Conservation (phyloP, 2,113 vertebrate species). For the Centropus bengalensis region DNA sequence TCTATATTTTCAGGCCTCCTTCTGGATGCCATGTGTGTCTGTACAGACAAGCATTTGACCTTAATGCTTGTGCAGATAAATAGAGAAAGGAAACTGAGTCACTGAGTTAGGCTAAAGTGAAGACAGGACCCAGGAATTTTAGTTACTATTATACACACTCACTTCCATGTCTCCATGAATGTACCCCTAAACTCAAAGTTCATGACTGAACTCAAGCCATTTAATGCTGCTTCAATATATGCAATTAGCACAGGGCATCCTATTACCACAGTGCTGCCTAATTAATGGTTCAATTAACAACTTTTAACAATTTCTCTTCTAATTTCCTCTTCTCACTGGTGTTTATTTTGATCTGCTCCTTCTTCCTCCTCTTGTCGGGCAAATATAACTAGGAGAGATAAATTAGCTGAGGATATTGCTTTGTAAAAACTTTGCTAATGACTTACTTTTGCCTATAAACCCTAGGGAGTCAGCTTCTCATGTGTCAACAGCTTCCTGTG, state of each 20-base stretch:
- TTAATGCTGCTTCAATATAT: conserved; percentile 26
- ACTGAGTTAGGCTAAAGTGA: background rate
- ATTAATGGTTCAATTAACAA: conserved; percentile 70
- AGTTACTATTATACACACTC: background rate
- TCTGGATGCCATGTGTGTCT: fast-evolving
- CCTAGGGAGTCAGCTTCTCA: background rate
- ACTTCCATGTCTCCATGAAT: background rate
- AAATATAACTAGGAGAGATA: conserved; percentile 40
- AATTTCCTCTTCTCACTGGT: conserved; percentile 58
- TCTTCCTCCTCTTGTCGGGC: conserved; percentile 34
- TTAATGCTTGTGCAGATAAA: background rate
- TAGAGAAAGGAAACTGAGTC: background rate
- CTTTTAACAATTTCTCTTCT: conserved; percentile 29
- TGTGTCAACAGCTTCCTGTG: background rate
- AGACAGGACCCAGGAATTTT: background rate
- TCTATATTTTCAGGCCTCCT: fast-evolving
- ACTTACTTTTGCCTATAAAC: background rate
- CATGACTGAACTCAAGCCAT: background rate
- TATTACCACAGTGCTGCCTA: conserved; percentile 32
- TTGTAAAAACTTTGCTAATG: conserved; percentile 27
- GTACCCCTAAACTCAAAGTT: background rate
- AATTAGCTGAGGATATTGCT: conserved; percentile 60
- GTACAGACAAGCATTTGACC: background rate
- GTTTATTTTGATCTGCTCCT: conserved; percentile 52
- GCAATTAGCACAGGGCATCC: conserved; percentile 17